phyloP scores from a whole-genome alignment of 2,888 invertebrate species.

The Tupiocoris notatus region DNA sequence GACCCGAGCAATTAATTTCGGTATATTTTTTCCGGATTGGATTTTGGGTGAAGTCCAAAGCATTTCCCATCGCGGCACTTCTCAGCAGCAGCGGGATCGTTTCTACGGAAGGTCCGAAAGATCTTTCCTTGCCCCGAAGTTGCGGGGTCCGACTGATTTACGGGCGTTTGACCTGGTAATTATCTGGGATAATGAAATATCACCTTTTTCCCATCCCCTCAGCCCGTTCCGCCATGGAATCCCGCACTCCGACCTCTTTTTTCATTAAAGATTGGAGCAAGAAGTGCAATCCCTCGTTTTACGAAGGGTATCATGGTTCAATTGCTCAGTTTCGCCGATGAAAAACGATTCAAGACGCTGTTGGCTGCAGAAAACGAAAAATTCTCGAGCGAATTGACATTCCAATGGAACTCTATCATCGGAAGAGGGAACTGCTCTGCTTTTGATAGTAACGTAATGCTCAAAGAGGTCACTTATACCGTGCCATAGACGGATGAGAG shows the following conservation, averaged over 20 bases:
- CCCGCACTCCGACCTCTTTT: not conserved
- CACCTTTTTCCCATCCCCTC: slow-evolving; percentile 5
- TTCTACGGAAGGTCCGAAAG: slow-evolving; percentile 13
- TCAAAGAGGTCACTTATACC: no score
- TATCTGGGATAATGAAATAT: slow-evolving; percentile 40
- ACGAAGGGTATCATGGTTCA: not conserved
- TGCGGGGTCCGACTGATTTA: slow-evolving; percentile 23
- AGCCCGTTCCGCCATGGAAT: not conserved
- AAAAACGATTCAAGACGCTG: not conserved
- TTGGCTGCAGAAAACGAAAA: not conserved
- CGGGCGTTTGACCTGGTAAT: slow-evolving; percentile 38
- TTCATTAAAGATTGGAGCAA: not conserved
- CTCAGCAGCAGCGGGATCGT: slow-evolving; percentile 7
- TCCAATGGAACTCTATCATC: no score
- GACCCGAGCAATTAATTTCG: slow-evolving; percentile 33
- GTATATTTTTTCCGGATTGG: slow-evolving; percentile 38
- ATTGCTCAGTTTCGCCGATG: not conserved
- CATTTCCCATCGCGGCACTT: slow-evolving; percentile 4
- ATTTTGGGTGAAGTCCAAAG: slow-evolving; percentile 39
- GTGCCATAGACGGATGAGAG: no score
- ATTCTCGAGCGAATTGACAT: not conserved
- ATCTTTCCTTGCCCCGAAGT: slow-evolving; percentile 13
- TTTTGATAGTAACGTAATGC: no score
- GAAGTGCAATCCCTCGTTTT: not conserved
- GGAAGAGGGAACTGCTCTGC: no score